Evolutionary conservation across 2,797 vertebrate species (phyloP).

Genomic region (Aphelocoma californica): DNA sequence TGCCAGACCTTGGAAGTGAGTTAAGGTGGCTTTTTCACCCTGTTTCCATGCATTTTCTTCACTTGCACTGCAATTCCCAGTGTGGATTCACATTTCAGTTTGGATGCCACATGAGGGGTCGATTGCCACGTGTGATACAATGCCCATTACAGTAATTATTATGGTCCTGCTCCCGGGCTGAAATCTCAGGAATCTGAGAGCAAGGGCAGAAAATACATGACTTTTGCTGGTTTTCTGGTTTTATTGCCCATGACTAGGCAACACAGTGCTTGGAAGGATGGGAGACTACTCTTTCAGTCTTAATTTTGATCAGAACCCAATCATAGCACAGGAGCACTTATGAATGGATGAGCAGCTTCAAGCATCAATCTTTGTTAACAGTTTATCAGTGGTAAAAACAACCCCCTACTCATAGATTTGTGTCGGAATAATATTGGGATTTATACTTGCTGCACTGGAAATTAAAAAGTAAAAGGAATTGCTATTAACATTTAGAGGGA

Average conservation of each 20-base stretch:
- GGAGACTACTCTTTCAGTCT: conserved; percentile 24
- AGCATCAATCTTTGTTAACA: conserved; percentile 43
- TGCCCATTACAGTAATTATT: not conserved
- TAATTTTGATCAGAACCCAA: conserved; percentile 34
- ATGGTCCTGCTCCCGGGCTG: not conserved
- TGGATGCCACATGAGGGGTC: rapidly evolving
- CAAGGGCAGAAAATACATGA: not conserved
- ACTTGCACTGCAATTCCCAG: not conserved
- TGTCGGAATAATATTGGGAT: conserved; percentile 39
- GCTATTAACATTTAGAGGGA: not conserved
- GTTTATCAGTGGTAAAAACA: conserved; percentile 23
- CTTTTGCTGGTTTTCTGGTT: conserved; percentile 28
- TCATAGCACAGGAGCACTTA: conserved; percentile 3
- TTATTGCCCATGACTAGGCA: not conserved
- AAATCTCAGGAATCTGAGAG: not conserved
- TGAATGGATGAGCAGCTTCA: conserved; percentile 28
- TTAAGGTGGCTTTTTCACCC: not conserved
- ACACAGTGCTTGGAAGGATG: not conserved
- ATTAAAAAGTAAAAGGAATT: not conserved
- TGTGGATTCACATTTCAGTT: not conserved
- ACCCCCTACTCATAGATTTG: not conserved
- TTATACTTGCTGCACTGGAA: conserved; percentile 5
- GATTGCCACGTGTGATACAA: not conserved
- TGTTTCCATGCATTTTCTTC: not conserved
- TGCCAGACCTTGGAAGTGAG: not conserved